Conservation (phyloP, 2,113 vertebrate genomes). For the Thamnophis sirtalis region DNA sequence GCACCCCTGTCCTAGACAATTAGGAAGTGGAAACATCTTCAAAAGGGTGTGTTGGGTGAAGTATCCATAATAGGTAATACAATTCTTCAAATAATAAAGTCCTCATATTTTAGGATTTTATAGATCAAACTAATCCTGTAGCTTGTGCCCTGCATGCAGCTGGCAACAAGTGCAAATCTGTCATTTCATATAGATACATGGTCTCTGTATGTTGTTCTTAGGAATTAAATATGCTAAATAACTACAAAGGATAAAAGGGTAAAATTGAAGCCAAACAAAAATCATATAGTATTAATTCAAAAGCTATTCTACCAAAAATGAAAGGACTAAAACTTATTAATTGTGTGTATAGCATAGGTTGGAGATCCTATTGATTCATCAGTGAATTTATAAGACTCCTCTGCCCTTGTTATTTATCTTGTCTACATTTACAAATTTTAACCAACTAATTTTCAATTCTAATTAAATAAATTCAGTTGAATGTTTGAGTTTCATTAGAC, state of each 20-base stretch:
- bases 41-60: not conserved
- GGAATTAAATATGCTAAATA: not conserved
- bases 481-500: not conserved
- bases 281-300: not conserved
- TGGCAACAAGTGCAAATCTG: not conserved
- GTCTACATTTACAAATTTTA: not conserved
- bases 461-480: not conserved
- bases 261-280: not conserved
- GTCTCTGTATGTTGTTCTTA: not conserved
- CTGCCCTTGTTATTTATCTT: not conserved
- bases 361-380: not conserved
- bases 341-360: not conserved
- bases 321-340: not conserved
- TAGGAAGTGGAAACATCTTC: not conserved
- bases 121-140: not conserved
- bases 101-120: not conserved
- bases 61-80: not conserved
- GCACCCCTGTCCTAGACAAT: not conserved
- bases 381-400: not conserved
- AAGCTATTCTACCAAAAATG: not conserved
- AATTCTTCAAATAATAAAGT: not conserved
- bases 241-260: not conserved
- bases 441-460: not conserved
- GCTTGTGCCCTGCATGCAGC: not conserved
- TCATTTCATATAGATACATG: not conserved